Evolutionary conservation across 2,797 vertebrate species (phyloP).

Genomic region (Leuciscus waleckii): DNA sequence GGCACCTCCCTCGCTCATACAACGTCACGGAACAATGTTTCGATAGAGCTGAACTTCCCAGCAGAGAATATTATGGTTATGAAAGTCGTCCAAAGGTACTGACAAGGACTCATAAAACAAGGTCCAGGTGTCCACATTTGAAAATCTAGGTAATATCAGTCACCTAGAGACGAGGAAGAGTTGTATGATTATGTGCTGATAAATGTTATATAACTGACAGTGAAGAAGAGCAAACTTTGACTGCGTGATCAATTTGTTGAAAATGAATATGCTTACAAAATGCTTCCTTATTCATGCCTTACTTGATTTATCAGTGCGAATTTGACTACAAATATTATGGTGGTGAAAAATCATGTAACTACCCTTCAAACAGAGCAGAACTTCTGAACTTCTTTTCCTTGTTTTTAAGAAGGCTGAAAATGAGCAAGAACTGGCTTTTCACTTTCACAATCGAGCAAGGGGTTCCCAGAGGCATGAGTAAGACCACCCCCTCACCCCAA

Average conservation of each 20-base stretch:
- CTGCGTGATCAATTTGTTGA: not conserved
- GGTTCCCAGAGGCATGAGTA: conserved; percentile 42
- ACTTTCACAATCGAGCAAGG: conserved; percentile 34
- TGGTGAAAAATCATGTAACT: not conserved
- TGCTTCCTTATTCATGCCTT: not conserved
- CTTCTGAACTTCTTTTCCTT: conserved; percentile 23
- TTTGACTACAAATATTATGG: not conserved
- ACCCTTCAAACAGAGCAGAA: not conserved
- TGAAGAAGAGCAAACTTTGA: not conserved
- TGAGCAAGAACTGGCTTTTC: conserved; percentile 50
- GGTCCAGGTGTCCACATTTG: conserved; percentile 2
- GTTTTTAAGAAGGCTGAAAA: conserved; percentile 18
- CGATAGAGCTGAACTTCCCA: conserved; percentile 35
- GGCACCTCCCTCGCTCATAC: not conserved
- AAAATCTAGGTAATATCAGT: conserved; percentile 8
- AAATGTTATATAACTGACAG: conserved; percentile 6
- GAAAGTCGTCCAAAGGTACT: conserved; percentile 41
- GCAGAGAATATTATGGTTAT: conserved; percentile 13
- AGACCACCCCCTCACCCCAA: conserved; percentile 32
- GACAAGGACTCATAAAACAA: conserved; percentile 39
- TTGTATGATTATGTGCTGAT: not conserved
- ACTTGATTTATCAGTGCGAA: not conserved
- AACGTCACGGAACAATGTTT: conserved; percentile 14
- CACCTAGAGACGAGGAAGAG: not conserved
- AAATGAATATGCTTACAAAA: not conserved